phyloP scores from a whole-genome alignment of 2,797 vertebrate genomes.

The Schizothorax lantsangensis region DNA sequence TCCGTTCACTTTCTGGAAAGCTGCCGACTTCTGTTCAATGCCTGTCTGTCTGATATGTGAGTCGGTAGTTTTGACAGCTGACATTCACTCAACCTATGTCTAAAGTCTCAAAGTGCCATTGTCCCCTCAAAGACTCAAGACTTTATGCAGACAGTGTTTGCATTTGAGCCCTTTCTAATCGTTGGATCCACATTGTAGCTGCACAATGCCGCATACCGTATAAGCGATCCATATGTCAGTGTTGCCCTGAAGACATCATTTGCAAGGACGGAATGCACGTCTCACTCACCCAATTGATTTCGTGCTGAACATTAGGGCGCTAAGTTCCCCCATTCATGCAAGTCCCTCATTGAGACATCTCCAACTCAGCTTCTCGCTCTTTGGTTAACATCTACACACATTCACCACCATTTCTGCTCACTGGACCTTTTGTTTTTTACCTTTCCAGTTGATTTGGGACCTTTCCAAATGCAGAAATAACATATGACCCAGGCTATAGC shows the following conservation, averaged over 20 bases:
- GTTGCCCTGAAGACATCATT: neutral
- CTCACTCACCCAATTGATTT: neutral
- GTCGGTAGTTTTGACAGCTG: conserved; percentile 12
- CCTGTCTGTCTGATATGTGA: neutral
- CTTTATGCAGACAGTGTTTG: neutral
- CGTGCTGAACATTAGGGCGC: neutral
- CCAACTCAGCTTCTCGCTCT: conserved; percentile 11
- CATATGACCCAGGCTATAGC: conserved; percentile 97
- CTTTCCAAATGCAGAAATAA: conserved; percentile 99
- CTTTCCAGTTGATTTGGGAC: conserved; percentile 99
- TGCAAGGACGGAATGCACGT: neutral
- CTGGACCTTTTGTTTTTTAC: conserved; percentile 70
- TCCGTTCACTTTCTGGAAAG: conserved; percentile 15
- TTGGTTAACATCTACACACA: conserved; percentile 9
- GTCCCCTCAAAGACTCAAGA: neutral
- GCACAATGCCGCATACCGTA: neutral
- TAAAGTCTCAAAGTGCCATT: conserved; percentile 1
- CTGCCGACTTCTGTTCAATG: conserved; percentile 2
- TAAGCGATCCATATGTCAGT: neutral
- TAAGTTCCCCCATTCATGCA: conserved; percentile 18
- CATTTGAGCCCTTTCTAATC: neutral
- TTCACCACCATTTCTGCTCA: conserved; percentile 4
- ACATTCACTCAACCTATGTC: neutral
- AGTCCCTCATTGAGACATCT: conserved; percentile 36
- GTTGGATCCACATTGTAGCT: neutral